Base-by-base conservation (phyloP, 2,888 invertebrate genomes). In the Papilio protenor region DNA sequence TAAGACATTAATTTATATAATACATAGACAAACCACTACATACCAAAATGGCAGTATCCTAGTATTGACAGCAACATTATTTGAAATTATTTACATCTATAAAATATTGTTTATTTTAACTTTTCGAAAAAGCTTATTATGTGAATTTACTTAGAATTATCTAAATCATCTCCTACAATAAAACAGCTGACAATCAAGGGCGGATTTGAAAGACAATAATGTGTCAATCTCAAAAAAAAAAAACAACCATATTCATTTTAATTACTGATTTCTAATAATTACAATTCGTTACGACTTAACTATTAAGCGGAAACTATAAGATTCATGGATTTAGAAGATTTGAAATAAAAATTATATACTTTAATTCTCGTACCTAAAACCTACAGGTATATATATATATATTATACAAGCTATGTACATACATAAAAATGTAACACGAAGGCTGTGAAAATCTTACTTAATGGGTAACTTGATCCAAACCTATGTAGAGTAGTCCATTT, bases 91-190 rank as follows among this genome's bases (percentile, higher is more conserved):
- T 81, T 85, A 85, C 85, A 86, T 73, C 47, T 80, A 79, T 80
- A 76, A 76, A 82, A 81, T 82, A 83, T 80, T 81, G 76, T 78
- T 80, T 66, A 70, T 75, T 82, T 82, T 81, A 52, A 80, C 73
- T 72, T 59, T 12, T 61, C 16, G 21, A n/a, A 55, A 18, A 74
- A 74, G 14, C 61, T 69, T 59, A 64, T 78, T 71, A 70, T 12
- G 33, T 73, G 77, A 79, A 78, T 66, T 75, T 79, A 79, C n/a
- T 73, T 70, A 69, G 73, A 71, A 61, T 57, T 77, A 73, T 79
- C 81, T 79, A 82, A 86, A 84, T 85, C 81, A 80, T 80, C 79
- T 87, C 84, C 84, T 84, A 83, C 82, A 81, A 81, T 79, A 82
- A 83, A 82, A 84, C 82, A 82, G 79, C 77, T 83, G 85, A 83